Percentiles rank a stretch among this genome's conserved stretches.
phyloP scores from a whole-genome alignment of 2,797 vertebrate species.

The Otolemur crassicaudatus region DNA sequence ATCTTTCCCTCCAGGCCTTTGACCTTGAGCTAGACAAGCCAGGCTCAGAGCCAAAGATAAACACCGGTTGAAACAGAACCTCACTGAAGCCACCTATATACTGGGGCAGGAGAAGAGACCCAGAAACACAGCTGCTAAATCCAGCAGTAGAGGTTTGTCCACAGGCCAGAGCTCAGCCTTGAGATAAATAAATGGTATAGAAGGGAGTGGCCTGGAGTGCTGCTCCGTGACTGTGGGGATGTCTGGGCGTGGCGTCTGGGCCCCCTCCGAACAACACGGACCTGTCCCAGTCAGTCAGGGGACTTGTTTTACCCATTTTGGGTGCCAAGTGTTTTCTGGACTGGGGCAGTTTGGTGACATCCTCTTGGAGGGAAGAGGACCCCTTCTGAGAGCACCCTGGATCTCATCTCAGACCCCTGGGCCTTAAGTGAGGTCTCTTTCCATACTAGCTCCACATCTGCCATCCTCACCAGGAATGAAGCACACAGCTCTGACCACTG shows the following conservation, averaged over 20 bases:
- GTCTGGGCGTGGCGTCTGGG: accelerated
- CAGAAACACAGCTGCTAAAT: too few species aligned
- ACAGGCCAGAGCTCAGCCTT: neutral
- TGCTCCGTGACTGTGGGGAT: accelerated
- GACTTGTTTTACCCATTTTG: neutral
- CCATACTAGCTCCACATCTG: neutral
- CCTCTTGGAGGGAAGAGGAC: neutral
- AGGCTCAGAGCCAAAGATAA: accelerated
- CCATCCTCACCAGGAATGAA: accelerated
- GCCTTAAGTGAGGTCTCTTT: accelerated
- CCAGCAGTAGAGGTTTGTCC: accelerated
- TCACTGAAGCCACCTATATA: accelerated
- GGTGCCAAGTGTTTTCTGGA: accelerated
- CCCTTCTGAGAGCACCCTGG: neutral
- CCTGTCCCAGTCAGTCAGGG: neutral
- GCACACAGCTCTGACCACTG: accelerated
- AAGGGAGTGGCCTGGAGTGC: accelerated
- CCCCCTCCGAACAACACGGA: accelerated
- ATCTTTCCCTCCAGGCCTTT: accelerated
- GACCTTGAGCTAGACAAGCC: neutral
- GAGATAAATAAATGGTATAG: accelerated
- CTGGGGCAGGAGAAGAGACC: accelerated
- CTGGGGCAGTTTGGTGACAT: accelerated
- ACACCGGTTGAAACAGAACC: accelerated
- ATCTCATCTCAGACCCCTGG: accelerated